Evolutionary conservation across 2,113 vertebrate genomes (phyloP).

Genomic region (Halcyon malimbica): DNA sequence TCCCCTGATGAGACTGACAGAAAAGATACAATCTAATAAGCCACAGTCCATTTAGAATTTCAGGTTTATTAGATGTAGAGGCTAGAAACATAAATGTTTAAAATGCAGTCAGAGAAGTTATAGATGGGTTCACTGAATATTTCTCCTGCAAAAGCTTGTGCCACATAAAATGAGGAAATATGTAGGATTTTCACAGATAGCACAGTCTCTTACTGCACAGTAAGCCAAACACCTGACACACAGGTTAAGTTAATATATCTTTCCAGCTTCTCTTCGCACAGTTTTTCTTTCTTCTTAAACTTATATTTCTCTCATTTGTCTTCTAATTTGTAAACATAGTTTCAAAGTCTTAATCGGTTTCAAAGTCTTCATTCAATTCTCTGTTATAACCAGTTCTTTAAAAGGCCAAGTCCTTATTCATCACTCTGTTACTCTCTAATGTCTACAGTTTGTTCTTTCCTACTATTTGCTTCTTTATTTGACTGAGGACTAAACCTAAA

Average conservation of each 20-base stretch:
- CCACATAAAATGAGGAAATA: background rate
- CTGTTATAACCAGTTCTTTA: background rate
- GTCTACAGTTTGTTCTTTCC: background rate
- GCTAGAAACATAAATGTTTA: conserved; percentile 55
- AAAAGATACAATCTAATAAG: conserved; percentile 37
- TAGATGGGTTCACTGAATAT: conserved; percentile 11
- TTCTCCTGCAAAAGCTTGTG: background rate
- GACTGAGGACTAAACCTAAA: background rate
- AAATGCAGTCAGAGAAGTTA: conserved; percentile 54
- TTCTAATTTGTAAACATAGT: background rate
- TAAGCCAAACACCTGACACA: background rate
- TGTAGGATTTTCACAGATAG: background rate
- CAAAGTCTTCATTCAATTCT: background rate
- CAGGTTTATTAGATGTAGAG: conserved; percentile 43
- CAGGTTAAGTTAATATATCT: background rate
- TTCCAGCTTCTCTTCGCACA: background rate
- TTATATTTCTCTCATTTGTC: background rate
- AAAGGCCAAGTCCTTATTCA: background rate
- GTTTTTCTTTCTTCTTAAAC: background rate
- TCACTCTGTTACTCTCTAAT: background rate
- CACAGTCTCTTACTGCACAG: background rate
- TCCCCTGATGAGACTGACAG: background rate
- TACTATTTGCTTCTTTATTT: background rate
- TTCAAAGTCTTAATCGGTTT: background rate
- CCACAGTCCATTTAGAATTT: conserved; percentile 56